phyloP scores from a whole-genome alignment of 2,888 invertebrate species.

The Pantelozetes paolii region DNA sequence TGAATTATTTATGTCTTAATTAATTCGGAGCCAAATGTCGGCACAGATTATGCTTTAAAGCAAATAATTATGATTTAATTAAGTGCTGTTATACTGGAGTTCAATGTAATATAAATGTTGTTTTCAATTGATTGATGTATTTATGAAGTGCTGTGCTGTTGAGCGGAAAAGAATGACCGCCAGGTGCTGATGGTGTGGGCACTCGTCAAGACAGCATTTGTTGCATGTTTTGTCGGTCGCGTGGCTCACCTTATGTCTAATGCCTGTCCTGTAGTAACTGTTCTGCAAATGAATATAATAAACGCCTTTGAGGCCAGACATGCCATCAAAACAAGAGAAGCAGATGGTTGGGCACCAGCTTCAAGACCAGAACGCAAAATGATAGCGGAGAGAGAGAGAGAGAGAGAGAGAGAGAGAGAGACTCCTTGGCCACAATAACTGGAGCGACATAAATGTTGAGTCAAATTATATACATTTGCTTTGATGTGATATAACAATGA shows the following conservation, averaged over 20 bases:
- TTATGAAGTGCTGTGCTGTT: conserved; percentile 24
- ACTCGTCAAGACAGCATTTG: conserved; percentile 28
- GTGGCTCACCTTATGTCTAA: conserved; percentile 36
- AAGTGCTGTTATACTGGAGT: background rate
- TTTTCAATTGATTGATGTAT: conserved; percentile 27
- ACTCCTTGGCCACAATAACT: no score
- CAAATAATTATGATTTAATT: conserved; percentile 31
- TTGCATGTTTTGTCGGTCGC: conserved; percentile 36
- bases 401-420: no score
- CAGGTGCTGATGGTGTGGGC: conserved; percentile 30
- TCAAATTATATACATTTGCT: no score
- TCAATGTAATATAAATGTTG: background rate
- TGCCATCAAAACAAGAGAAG: conserved; percentile 30
- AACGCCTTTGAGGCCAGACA: conserved; percentile 37
- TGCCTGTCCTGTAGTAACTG: background rate
- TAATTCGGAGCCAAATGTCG: no score
- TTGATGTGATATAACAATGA: no score
- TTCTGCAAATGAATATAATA: conserved; percentile 26
- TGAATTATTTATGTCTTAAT: no score
- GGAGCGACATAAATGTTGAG: no score
- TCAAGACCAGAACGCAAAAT: background rate
- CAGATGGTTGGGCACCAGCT: conserved; percentile 27
- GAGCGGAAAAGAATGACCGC: conserved; percentile 35
- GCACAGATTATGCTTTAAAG: no score
- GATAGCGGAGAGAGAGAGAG: background rate